Percentiles rank a stretch among this genome's conserved stretches.
These are phyloP conservation scores for Tipula vernalis DNA, from an alignment of 2,888 invertebrate genomes.

Conservation along the genomic window DNA sequence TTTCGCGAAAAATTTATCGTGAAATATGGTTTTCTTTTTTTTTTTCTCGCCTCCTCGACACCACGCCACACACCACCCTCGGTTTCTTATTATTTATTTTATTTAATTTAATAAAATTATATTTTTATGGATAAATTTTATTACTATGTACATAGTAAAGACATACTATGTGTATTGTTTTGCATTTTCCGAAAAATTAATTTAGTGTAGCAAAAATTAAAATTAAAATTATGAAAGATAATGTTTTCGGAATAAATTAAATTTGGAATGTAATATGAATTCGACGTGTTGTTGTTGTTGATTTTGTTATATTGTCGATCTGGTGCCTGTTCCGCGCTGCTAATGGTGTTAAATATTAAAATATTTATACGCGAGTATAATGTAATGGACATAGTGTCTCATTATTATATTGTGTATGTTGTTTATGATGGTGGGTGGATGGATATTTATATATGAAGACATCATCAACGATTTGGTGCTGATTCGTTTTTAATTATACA, in stretches of 20 bases:
- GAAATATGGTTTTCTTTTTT: not conserved
- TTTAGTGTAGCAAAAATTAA: not conserved
- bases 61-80: not conserved
- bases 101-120: not conserved
- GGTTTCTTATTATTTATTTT: not conserved
- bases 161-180: not conserved
- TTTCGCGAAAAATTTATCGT: conserved; percentile 1
- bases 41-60: not conserved
- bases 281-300: not conserved
- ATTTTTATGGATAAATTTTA: not conserved
- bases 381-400: not conserved
- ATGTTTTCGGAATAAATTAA: not conserved
- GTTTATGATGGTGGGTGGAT: not conserved
- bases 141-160: not conserved
- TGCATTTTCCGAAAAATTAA: not conserved
- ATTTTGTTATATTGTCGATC: not conserved
- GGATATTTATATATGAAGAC: not conserved
- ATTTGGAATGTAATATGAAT: not conserved
- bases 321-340: not conserved
- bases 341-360: not conserved
- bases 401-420: not conserved
- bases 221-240: not conserved
- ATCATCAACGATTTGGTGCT: not conserved
- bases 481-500: not conserved
- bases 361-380: not conserved